Base-by-base conservation (phyloP, 2,888 invertebrate genomes). In the Lithophane leautieri region DNA sequence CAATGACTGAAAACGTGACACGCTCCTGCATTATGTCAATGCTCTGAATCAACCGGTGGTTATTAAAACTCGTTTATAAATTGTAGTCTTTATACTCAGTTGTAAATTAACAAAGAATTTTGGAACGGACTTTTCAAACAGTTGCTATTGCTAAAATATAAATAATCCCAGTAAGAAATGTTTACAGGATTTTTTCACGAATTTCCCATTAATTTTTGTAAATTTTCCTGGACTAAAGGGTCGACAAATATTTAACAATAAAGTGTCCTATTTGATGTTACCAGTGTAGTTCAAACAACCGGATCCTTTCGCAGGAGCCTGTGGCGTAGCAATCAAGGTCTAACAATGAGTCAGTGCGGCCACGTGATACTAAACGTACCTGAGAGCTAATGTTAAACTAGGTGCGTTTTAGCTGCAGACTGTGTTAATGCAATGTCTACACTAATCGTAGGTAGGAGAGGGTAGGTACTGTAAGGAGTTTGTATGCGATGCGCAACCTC, bases 271-370 rank as follows among this genome's bases (percentile, higher is more conserved):
- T 56, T 61, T 68, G 56, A 70, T 58, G 42, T 70, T 54, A 60
- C 28, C 50, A 16, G 40, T 70, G 54, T 22, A 42, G 25, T 25
- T 34, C 12, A 44, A 67, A 73, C 54, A 70, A 73, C 81, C 56
- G 67, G 81, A 68, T 80, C 73, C 84, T 73, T 76, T 76, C 70
- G 62, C 14, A 47, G 52, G 11, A 73, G 65, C 63, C 60, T 73
- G 70, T 73, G 83, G 74, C 62, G 62, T 86, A 44, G 86, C 70
- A 79, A 83, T 84, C 86, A 79, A 84, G 84, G 84, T 78, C 62
- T 62, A n/a, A 83, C 86, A 83, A 83, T 78, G 86, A 84, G 68
- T 78, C 86, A 84, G 54, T 28, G 54, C 34, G 44, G 34, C 52
- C 73, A 77, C 60, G 71, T 73, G 72, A 54, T 76, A 67, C 72